Evolutionary conservation across 1,140 invertebrate genomes (phyloP).

Genomic region (Magallana angulata): DNA sequence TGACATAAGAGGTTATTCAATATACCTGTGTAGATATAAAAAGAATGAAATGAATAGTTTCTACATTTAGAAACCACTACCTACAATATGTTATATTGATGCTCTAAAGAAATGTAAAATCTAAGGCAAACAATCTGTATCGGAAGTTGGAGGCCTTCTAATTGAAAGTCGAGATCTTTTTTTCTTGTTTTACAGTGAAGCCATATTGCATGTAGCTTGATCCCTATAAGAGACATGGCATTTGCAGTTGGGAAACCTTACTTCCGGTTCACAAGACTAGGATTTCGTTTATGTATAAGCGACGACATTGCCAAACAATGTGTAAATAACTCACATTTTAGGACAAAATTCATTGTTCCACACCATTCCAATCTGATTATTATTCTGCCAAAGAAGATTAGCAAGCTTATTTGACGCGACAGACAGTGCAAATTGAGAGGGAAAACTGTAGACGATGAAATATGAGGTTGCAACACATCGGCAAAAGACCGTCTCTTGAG

Average conservation of each 20-base stretch:
- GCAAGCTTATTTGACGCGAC: background rate
- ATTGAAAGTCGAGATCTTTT: background rate
- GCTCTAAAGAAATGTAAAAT: background rate
- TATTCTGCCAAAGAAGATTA: slow-evolving; percentile 17
- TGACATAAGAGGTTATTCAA: slow-evolving; percentile 6
- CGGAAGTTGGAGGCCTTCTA: background rate
- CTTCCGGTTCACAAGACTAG: too few species aligned
- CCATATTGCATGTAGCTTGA: background rate
- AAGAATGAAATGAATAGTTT: background rate
- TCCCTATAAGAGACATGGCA: background rate
- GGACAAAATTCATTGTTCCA: background rate
- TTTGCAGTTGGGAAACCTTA: too few species aligned
- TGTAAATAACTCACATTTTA: background rate
- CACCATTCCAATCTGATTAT: background rate
- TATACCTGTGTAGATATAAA: background rate
- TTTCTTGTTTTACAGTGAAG: background rate
- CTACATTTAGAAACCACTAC: background rate
- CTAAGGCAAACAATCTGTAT: background rate
- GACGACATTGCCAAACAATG: too few species aligned
- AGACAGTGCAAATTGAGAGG: background rate
- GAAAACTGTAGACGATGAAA: background rate
- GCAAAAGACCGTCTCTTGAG: background rate
- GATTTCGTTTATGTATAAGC: too few species aligned
- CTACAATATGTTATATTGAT: background rate
- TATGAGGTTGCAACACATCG: background rate